Conservation (phyloP, 1,140 invertebrate genomes). For the Sweltsa coloradensis region DNA sequence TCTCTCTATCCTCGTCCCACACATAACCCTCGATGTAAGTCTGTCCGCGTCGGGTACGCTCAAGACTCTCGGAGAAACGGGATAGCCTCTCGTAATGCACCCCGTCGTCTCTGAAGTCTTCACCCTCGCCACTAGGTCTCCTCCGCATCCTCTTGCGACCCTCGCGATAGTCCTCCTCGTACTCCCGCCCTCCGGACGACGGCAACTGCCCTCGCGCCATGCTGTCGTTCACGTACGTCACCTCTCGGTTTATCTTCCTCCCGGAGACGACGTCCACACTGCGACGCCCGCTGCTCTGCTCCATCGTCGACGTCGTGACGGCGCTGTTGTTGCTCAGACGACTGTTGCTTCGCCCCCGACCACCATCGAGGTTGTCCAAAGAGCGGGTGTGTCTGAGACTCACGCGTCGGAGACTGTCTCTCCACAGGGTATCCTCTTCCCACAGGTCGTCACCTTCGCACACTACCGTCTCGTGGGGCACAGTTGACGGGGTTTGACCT, state of each 20-base stretch:
- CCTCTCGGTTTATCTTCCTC: conserved; percentile 43
- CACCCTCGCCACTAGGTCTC: conserved; percentile 3
- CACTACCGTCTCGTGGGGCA: too few species aligned
- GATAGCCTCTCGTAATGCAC: conserved; percentile 28
- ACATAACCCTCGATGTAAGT: conserved; percentile 29
- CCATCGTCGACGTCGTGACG: background rate
- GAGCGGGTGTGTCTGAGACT: conserved; percentile 68
- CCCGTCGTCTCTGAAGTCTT: conserved; percentile 14
- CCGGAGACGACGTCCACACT: conserved; percentile 3
- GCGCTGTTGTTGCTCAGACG: conserved; percentile 4
- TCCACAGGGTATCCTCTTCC: conserved; percentile 71
- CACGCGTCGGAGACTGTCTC: conserved; percentile 61
- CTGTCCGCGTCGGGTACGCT: conserved; percentile 22
- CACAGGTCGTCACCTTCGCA: conserved; percentile 47
- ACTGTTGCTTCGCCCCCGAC: background rate
- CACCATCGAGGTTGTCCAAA: conserved; percentile 57
- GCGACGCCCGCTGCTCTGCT: conserved; percentile 3
- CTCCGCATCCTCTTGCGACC: conserved; percentile 9
- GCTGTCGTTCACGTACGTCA: conserved; percentile 61
- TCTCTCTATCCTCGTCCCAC: conserved; percentile 33
- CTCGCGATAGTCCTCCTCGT: conserved; percentile 22
- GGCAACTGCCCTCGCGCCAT: conserved; percentile 22
- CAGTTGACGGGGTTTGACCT: background rate
- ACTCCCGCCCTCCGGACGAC: conserved; percentile 4
- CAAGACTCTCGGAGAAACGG: conserved; percentile 24